Evolutionary conservation across 2,888 invertebrate species (phyloP).

Genomic region (Cremastinae sp.): DNA sequence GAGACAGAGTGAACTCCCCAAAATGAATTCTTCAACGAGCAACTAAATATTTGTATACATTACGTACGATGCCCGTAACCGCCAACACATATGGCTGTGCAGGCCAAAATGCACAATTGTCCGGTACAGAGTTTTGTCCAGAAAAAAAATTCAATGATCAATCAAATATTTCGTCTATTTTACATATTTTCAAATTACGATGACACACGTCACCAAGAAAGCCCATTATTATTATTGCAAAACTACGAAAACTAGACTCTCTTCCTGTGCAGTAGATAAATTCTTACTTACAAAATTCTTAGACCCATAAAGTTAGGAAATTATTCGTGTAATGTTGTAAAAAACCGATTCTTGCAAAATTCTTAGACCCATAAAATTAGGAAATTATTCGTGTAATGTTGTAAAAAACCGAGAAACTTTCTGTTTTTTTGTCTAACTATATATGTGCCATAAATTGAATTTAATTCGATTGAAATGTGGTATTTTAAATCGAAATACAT

Average conservation of each 20-base stretch:
- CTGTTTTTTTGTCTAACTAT: too few relatives aligned
- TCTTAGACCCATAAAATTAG: too few relatives aligned
- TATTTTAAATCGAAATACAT: slow-evolving; percentile 41
- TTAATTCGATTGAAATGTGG: background rate
- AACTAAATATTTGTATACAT: slow-evolving; percentile 57
- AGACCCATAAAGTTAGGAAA: too few relatives aligned
- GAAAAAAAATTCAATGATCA: slow-evolving; percentile 38
- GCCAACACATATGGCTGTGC: slow-evolving; percentile 76
- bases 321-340: too few relatives aligned
- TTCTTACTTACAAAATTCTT: too few relatives aligned
- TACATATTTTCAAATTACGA: background rate
- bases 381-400: too few relatives aligned
- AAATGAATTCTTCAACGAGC: slow-evolving; percentile 33
- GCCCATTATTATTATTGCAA: background rate
- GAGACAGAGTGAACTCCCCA: slow-evolving; percentile 14
- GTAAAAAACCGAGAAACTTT: too few relatives aligned
- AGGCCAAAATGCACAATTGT: slow-evolving; percentile 59
- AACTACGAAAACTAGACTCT: slow-evolving; percentile 6
- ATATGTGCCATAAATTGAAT: too few relatives aligned
- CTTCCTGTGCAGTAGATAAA: background rate
- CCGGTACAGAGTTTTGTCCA: slow-evolving; percentile 45
- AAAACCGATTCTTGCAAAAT: too few relatives aligned
- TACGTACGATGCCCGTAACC: slow-evolving; percentile 76
- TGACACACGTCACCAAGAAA: background rate
- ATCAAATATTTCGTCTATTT: background rate